Base-by-base conservation (phyloP, 1,140 invertebrate species). In the Pectinophora gossypiella region DNA sequence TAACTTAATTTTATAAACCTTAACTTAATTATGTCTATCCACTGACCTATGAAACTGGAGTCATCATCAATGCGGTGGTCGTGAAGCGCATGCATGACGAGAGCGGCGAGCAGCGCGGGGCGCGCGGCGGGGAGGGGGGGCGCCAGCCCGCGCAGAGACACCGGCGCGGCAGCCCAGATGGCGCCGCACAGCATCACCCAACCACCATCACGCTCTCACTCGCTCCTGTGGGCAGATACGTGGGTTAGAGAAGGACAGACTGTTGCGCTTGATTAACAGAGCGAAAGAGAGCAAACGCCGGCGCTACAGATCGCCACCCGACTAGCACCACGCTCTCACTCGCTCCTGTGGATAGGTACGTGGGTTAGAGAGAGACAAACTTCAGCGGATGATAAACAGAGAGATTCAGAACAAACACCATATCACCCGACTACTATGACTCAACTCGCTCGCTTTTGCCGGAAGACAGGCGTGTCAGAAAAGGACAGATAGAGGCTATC, bases 81-180 rank as follows among this genome's bases (percentile, higher is more conserved):
- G 46, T 80, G 81, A 47, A 81, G 56, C 7, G 78, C 81, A 61
- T 83, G 79, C 79, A 85, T 85, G 77, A 82, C 78, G 62, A 85
- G 76, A 43, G 79, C 75, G 56, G 78, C 77, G 54, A 81, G 69
- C 46, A 81, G 61, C 20, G 73, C 64, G n/a, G 77, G 74, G 40
- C 68, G 75, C 65, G 76, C 68, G 51, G 80, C 61, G 19, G 76
- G 81, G 64, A 83, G 68, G 49, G 71, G 69, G 18, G 79, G 77
- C 56, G 76, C 75, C 68, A 83, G 76, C 42, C 75, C 76, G 64
- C 81, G 78, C 69, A 85, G 72, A 46, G 74, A 78, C 62, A 80
- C 71, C 61, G 80, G 80, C 77, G 80, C 77, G 63, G 80, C 78
- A 56, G 68, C 66, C 72, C 76, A 72, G 58, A 84, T 73, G 48